Conservation (phyloP, 1,140 invertebrate species). For the Metaphire vulgaris region DNA sequence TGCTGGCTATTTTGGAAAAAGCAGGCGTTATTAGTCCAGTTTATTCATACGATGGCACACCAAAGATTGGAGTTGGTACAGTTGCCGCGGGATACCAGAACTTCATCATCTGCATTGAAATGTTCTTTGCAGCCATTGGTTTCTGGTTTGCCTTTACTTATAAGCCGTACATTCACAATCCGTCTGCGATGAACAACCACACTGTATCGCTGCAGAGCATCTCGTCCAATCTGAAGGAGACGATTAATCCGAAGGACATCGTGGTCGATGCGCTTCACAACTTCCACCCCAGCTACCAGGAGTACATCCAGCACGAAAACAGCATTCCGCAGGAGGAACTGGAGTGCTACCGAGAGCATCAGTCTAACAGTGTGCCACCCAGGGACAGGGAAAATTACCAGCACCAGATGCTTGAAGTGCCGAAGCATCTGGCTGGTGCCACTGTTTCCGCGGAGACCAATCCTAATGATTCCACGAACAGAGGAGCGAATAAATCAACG, state of each 20-base stretch:
- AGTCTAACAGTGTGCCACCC: neutral
- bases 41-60: constrained; percentile 66
- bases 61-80: constrained; percentile 71
- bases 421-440: neutral
- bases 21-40: constrained; percentile 86
- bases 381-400: constrained; percentile 18
- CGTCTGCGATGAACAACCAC: constrained; percentile 2
- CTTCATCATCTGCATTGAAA: constrained; percentile 98
- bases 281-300: constrained; percentile 99
- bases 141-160: constrained; percentile 91
- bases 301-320: constrained; percentile 85
- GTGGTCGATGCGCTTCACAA: constrained; percentile 99
- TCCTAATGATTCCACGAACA: neutral
- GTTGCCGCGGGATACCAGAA: constrained; percentile 99
- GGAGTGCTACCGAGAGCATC: neutral
- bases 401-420: constrained; percentile 18
- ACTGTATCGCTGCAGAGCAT: constrained; percentile 95
- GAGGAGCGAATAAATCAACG: neutral
- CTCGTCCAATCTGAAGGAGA: constrained; percentile 95
- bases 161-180: constrained; percentile 31
- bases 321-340: neutral
- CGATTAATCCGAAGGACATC: constrained; percentile 99
- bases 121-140: constrained; percentile 95
- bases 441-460: neutral
- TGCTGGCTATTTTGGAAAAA: constrained; percentile 92